phyloP scores from a whole-genome alignment of 2,113 vertebrate species.

The Toxotes jaculatrix region DNA sequence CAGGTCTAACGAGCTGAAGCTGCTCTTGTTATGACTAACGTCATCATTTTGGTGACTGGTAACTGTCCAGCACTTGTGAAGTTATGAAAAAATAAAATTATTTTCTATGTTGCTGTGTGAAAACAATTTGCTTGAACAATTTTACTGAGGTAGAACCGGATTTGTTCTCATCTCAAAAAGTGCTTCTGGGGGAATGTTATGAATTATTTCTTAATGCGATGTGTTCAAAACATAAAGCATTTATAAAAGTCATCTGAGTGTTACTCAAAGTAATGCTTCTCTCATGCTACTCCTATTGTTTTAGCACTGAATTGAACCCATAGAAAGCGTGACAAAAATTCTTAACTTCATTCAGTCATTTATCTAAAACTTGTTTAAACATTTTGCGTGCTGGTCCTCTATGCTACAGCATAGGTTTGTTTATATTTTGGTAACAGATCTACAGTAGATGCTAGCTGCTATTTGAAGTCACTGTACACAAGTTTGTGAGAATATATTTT shows the following conservation, averaged over 20 bases:
- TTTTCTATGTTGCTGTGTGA: not conserved
- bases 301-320: not conserved
- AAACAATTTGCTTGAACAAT: conserved; percentile 10
- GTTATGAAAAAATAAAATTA: conserved; percentile 4
- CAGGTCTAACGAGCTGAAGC: conserved; percentile 25
- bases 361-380: not conserved
- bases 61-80: conserved; percentile 14
- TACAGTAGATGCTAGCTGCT: not conserved
- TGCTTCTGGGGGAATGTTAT: conserved; percentile 22
- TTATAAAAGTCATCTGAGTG: conserved; percentile 50
- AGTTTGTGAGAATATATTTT: not conserved
- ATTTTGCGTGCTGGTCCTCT: not conserved
- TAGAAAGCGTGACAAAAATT: not conserved
- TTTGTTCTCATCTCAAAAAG: conserved; percentile 40
- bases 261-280: not conserved
- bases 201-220: conserved; percentile 63
- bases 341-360: not conserved
- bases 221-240: conserved; percentile 60
- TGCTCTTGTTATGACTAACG: conserved; percentile 16
- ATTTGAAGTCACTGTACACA: not conserved
- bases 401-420: not conserved
- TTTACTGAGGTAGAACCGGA: conserved; percentile 18
- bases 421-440: no score
- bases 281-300: no score
- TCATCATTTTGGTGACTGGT: not conserved